These are phyloP conservation scores for Ceuthmochares aereus DNA, from an alignment of 2,113 vertebrate species.

Conservation along the genomic window DNA sequence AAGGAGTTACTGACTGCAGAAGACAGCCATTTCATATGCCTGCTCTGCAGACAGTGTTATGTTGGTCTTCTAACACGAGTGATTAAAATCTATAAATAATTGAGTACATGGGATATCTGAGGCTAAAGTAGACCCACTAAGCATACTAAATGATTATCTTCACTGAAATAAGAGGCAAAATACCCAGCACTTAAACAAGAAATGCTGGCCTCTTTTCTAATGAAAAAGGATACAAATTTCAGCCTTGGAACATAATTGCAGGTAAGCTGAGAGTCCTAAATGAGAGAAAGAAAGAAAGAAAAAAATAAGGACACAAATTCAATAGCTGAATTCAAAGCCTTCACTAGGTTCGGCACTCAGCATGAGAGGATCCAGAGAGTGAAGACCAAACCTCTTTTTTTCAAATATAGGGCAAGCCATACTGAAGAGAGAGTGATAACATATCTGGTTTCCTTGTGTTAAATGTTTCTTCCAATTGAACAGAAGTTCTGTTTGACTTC, in stretches of 20 bases:
- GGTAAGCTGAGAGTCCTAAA: background rate
- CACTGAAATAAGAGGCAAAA: background rate
- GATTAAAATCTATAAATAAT: background rate
- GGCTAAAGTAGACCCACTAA: background rate
- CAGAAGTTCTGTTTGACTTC: background rate
- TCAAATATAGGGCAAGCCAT: background rate
- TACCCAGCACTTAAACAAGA: background rate
- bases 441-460: background rate
- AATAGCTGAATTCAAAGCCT: background rate
- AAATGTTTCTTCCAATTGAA: background rate
- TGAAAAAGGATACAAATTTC: background rate
- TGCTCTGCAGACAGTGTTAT: background rate
- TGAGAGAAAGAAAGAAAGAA: background rate
- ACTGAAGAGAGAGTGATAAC: background rate
- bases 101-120: background rate
- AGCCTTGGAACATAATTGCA: background rate
- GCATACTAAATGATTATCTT: background rate
- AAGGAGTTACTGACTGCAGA: fast-evolving
- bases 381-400: background rate
- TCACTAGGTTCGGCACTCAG: background rate
- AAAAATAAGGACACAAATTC: background rate
- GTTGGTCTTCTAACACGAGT: background rate
- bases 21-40: background rate
- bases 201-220: background rate
- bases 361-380: background rate